phyloP scores from a whole-genome alignment of 2,888 invertebrate species.

The Lasius fuliginosus region DNA sequence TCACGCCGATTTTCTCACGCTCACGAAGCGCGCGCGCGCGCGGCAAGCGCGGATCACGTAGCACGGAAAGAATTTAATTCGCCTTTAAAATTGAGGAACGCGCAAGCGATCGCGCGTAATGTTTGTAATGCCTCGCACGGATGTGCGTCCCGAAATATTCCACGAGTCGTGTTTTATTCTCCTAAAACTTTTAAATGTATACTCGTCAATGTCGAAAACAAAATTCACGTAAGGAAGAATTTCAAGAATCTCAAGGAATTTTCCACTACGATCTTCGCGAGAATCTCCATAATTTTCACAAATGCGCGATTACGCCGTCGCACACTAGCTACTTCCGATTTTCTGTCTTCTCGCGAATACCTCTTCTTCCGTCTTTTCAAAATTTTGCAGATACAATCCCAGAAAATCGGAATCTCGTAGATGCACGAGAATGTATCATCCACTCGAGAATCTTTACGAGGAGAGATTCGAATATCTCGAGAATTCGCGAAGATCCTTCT shows the following conservation, averaged over 20 bases:
- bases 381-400: background rate
- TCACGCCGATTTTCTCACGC: slow-evolving; percentile 83
- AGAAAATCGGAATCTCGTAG: background rate
- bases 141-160: background rate
- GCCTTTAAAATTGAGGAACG: slow-evolving; percentile 6
- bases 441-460: background rate
- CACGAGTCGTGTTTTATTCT: background rate
- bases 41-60: slow-evolving; percentile 23
- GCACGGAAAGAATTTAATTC: slow-evolving; percentile 10
- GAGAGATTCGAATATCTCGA: background rate
- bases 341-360: background rate
- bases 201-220: background rate
- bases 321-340: background rate
- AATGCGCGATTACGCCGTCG: background rate
- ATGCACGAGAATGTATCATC: background rate
- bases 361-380: background rate
- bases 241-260: background rate
- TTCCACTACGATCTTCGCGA: background rate
- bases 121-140: background rate
- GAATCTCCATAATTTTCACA: background rate
- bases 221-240: background rate
- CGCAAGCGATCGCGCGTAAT: background rate
- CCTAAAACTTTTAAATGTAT: background rate
- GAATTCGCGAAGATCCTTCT: background rate
- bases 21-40: slow-evolving; percentile 58